These are phyloP conservation scores for Rhinopomastus cyanomelas DNA, from an alignment of 2,113 vertebrate species.

Conservation along the genomic window DNA sequence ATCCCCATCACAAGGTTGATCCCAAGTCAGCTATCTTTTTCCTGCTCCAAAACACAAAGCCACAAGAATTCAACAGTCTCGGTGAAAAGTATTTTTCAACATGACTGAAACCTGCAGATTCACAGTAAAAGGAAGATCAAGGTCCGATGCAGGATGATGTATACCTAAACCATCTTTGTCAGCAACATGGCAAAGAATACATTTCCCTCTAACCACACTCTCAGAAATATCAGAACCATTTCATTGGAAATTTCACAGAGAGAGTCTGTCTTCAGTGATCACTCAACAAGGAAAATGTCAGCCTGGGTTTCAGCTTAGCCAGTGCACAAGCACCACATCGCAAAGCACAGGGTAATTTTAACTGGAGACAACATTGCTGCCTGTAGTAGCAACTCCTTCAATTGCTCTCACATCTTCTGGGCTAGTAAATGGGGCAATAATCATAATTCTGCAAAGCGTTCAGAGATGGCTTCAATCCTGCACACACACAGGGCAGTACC, in stretches of 20 bases:
- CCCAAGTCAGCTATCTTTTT: neutral
- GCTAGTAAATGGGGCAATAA: neutral
- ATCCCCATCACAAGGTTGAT: neutral
- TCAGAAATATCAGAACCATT: neutral
- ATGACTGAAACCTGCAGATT: neutral
- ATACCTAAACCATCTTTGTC: neutral
- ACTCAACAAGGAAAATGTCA: conserved; percentile 1
- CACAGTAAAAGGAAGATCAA: neutral
- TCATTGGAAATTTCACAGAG: neutral
- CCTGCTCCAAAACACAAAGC: neutral
- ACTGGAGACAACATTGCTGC: neutral
- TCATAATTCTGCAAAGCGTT: neutral
- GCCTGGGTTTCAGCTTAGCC: neutral
- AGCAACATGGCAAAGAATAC: neutral
- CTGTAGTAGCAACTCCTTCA: neutral
- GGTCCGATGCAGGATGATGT: neutral
- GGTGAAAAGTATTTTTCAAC: neutral
- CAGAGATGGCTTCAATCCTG: neutral
- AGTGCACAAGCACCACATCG: neutral
- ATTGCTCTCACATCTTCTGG: neutral
- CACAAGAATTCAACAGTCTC: conserved; percentile 7
- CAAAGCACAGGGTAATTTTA: neutral
- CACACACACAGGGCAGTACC: neutral
- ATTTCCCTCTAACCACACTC: neutral
- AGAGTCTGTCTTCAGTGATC: neutral